Evolutionary conservation across 2,113 vertebrate genomes (phyloP), one percentile per base, ranked within the genome.

Genomic region (Calyptommatus sinebrachiatus): DNA sequence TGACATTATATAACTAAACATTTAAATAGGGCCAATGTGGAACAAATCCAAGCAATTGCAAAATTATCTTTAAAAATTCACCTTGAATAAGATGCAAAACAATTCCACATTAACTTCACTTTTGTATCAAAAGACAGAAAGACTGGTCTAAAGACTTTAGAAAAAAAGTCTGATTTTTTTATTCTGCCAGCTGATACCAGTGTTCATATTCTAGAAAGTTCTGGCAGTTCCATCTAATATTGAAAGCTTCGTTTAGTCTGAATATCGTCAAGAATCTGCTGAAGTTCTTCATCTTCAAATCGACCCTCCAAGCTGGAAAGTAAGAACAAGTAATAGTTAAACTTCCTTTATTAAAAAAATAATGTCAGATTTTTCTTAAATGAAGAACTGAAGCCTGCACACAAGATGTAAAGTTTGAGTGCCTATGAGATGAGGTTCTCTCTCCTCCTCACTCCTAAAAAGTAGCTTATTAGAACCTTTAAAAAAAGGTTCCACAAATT

Each of bases 171-270:
- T 76, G 12, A 31, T 6, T 61, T 31, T n/a, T 57, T 10, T 7
- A 14, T 29, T 28, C 29, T 8, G 22, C 8, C 12, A 24, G 16
- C 61, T 8, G 26, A 8, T 61, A 31, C 82, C 78, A 61, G 7
- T 26, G 67, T 29, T 68, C 77, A 77, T 48, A 45, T 66, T 80
- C 46, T 10, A 21, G 14, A 9, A 65, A 31, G 48, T 41, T 35
- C 20, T 71, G n/a, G 79, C 22, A 35, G 1, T 79, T 68, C 70
- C 45, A 75, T 70, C 78, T 65, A 99, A 82, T 99, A 99, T 86
- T 99, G 98, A 93, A 99, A 99, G 88, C 98, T 99, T 84, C 98
- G 95, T 90, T 99, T 99, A 62, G 98, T 99, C 93, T 99, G 98
- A 91, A 99, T 99, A 84, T 99, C 98, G 0, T 99, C 98, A 18